Base-by-base conservation (phyloP, 2,888 invertebrate species). In the Lasioglossum pauxillum region DNA sequence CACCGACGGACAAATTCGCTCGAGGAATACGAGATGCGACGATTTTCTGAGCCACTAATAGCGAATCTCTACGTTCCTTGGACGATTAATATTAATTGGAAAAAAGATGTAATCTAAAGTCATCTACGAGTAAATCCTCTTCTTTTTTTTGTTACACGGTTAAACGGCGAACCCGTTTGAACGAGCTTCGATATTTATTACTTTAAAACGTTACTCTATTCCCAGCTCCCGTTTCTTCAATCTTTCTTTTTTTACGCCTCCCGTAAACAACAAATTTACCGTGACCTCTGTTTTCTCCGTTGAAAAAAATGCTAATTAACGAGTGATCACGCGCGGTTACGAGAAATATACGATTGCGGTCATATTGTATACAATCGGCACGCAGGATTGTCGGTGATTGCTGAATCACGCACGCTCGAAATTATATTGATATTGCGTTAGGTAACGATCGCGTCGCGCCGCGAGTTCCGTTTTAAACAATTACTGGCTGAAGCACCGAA, bases 321-420 rank as follows among this genome's bases (percentile, higher is more conserved):
- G 46, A 75, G 72, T 79, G 35, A 57, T 69, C 44, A 38, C 49
- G 46, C 49, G 46, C 38, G 49, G 38, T 46, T 53, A 57, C 41
- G 78, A 78, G 53, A 41, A 57, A 41, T 16, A 57, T 44, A 72
- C 71, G 72, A 78, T 78, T 71, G 53, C 69, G 71, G 16, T 31
- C 31, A 41, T 27, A 19, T 75, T 71, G 72, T 64, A 75, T 76
- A 78, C 75, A 86, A 82, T 74, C 71, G 35, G 35, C 83, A 80
- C 79, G 76, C 72, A 86, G 78, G 87, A 86, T 87, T 86, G 87
- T 86, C 87, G 85, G 64, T 82, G 87, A 87, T 82, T 78, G 75
- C 86, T 53, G 74, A 4, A 73, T 78, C 69, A 83, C 87, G 74
- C 80, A 67, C 76, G 41, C 71, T 41, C 38, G 71, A 71, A 69